Percentiles rank a stretch among this genome's conserved stretches.
These are phyloP conservation scores for Parauchenoglanis punctatus DNA, from an alignment of 2,797 vertebrate genomes.

Conservation along the genomic window DNA sequence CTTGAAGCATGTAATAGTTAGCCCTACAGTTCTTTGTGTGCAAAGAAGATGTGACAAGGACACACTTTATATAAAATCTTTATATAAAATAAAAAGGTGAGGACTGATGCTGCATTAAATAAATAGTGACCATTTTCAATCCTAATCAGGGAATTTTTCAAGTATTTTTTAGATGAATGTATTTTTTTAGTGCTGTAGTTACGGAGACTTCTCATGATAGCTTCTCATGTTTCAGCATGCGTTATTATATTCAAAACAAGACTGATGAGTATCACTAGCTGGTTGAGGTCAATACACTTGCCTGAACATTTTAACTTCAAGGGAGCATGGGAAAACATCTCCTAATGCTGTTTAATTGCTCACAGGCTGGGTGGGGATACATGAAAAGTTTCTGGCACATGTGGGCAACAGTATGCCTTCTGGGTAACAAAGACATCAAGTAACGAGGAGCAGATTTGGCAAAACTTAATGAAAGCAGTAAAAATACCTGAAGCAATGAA, in stretches of 20 bases:
- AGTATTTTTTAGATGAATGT: background rate
- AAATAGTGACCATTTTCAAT: background rate
- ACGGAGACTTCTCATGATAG: background rate
- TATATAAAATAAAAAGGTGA: background rate
- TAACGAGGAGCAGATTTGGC: constrained; percentile 17
- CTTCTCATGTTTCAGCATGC: background rate
- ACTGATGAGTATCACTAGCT: background rate
- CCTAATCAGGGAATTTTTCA: background rate
- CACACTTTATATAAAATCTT: background rate
- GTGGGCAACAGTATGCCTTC: constrained; percentile 4
- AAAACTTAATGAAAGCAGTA: background rate
- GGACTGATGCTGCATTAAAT: background rate
- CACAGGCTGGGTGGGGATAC: background rate
- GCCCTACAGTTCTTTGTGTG: background rate
- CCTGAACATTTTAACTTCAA: background rate
- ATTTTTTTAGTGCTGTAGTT: background rate
- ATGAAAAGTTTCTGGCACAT: background rate
- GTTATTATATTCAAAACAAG: background rate
- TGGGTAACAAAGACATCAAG: constrained; percentile 10
- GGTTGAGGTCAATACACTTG: background rate
- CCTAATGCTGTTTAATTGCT: constrained; percentile 10
- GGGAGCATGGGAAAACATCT: constrained; percentile 21
- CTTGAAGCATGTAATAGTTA: background rate
- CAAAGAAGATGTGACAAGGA: background rate
- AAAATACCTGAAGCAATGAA: background rate